A percentile compares a stretch with the other conserved stretches of the same genome.
Conservation (phyloP, 2,797 vertebrate species). For the Dicrostonyx torquatus region DNA sequence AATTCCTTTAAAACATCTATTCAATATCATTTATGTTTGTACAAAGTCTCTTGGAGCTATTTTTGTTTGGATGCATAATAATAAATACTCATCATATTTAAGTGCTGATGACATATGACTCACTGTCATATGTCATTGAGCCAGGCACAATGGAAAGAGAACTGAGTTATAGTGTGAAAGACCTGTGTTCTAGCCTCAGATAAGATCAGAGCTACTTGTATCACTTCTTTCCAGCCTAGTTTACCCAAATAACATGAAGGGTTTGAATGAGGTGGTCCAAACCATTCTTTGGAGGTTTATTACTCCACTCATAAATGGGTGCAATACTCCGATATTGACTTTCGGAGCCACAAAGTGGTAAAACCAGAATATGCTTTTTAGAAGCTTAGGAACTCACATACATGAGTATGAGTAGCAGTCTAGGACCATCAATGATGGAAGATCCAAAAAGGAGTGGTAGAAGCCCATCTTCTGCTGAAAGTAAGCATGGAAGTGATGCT, state of each 20-base stretch:
- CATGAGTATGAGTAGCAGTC: background rate
- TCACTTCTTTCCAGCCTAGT: background rate
- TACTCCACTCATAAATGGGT: background rate
- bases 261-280: background rate
- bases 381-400: background rate
- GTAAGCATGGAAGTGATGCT: background rate
- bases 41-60: background rate
- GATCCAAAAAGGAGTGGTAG: background rate
- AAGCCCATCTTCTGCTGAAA: background rate
- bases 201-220: background rate
- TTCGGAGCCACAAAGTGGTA: background rate
- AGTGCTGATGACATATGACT: background rate
- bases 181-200: background rate
- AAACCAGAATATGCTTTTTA: background rate
- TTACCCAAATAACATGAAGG: background rate
- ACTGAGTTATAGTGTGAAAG: background rate
- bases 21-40: background rate
- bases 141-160: background rate
- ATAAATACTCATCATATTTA: background rate
- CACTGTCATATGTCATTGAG: too few species aligned
- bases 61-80: background rate
- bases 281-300: background rate
- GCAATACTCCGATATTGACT: background rate
- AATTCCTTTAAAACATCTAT: background rate
- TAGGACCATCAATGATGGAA: background rate